These are phyloP conservation scores for Synanthedon formicaeformis DNA, from an alignment of 2,888 invertebrate species.

Conservation along the genomic window DNA sequence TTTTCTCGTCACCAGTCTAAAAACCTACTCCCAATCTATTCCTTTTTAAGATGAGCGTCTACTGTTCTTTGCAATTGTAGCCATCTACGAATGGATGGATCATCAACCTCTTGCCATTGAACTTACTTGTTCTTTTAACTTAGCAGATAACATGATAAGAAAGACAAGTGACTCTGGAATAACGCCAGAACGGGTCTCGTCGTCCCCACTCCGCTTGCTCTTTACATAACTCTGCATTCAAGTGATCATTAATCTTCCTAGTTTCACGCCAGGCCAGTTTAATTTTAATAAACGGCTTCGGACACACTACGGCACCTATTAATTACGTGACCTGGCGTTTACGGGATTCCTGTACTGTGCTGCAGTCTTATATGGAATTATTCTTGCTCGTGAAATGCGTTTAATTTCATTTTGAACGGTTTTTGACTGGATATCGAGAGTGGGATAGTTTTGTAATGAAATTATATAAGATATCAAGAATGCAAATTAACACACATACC, in stretches of 20 bases:
- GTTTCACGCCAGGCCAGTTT: constrained; percentile 59
- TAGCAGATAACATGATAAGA: constrained; percentile 44
- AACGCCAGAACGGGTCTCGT: constrained; percentile 56
- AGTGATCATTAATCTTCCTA: constrained; percentile 68
- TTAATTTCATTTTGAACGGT: too few relatives aligned
- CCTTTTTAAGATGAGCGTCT: too few relatives aligned
- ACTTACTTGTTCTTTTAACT: background rate
- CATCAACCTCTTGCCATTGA: too few relatives aligned
- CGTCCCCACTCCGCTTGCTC: constrained; percentile 61
- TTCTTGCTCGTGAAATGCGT: too few relatives aligned
- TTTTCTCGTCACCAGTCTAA: too few relatives aligned
- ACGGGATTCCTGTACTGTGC: background rate
- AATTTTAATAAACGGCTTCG: constrained; percentile 67
- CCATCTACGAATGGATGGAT: too few relatives aligned
- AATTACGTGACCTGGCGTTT: background rate
- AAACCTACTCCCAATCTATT: too few relatives aligned
- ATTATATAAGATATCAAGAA: too few relatives aligned
- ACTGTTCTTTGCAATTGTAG: too few relatives aligned
- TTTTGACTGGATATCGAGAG: constrained; percentile 14
- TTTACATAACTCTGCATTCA: constrained; percentile 68
- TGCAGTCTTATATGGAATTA: background rate
- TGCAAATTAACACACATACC: too few relatives aligned
- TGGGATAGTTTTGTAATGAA: too few relatives aligned
- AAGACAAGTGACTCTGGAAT: constrained; percentile 66
- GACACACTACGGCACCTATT: constrained; percentile 51